phyloP scores from a whole-genome alignment of 2,888 invertebrate species.

The Chironomus tentans region DNA sequence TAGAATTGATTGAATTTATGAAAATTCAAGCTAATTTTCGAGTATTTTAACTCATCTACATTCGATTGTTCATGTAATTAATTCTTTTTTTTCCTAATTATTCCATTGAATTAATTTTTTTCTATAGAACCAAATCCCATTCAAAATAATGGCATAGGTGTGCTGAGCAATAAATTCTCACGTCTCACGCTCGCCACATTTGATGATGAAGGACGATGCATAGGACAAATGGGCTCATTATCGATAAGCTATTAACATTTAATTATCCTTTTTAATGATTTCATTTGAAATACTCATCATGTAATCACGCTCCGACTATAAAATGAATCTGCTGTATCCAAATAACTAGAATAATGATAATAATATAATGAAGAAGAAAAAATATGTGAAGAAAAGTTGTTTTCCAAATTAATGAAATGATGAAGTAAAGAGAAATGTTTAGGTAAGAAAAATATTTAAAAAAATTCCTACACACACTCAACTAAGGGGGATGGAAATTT shows the following conservation, averaged over 20 bases:
- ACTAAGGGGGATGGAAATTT: too few relatives aligned
- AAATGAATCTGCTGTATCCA: not conserved
- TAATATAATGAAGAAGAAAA: too few relatives aligned
- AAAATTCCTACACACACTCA: too few relatives aligned
- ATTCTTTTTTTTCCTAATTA: not conserved
- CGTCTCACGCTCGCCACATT: conserved; percentile 80
- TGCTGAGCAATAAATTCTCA: conserved; percentile 75
- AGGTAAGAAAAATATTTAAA: too few relatives aligned
- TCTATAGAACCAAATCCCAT: conserved; percentile 42
- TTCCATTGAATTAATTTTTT: not conserved
- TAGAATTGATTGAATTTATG: too few relatives aligned
- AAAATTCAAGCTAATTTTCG: not conserved
- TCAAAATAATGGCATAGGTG: conserved; percentile 42
- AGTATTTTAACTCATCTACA: not conserved
- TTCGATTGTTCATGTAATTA: too few relatives aligned
- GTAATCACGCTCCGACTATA: not conserved
- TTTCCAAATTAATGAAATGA: too few relatives aligned
- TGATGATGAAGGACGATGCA: conserved; percentile 78
- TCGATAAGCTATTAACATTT: conserved; percentile 52
- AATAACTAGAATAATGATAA: too few relatives aligned
- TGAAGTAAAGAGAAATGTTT: too few relatives aligned
- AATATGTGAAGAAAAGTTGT: too few relatives aligned
- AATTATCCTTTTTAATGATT: conserved; percentile 26
- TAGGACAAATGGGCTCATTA: conserved; percentile 81
- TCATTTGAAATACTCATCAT: conserved; percentile 16